Evolutionary conservation across 2,797 vertebrate species (phyloP).

Genomic region (Limnodromus scolopaceus): DNA sequence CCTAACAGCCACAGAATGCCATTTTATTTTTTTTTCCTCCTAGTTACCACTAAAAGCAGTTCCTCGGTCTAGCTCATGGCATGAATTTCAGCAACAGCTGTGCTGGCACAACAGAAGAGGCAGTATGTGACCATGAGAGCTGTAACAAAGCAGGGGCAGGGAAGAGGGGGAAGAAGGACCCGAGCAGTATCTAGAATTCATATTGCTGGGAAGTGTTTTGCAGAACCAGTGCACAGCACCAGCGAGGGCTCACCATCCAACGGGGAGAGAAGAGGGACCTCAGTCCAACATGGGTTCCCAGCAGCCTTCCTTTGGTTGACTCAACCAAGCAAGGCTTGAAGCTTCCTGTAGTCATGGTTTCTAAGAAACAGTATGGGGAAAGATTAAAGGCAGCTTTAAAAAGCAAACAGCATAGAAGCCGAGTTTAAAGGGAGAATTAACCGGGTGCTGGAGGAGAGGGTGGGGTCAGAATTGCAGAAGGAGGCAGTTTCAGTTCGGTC

Average conservation of each 20-base stretch:
- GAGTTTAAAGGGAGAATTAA: conserved; percentile 19
- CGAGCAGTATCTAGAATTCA: neutral
- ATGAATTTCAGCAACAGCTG: neutral
- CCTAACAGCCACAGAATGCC: neutral
- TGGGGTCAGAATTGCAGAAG: conserved; percentile 11
- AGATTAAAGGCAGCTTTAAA: conserved; percentile 1
- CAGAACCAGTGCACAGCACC: neutral
- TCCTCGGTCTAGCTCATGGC: neutral
- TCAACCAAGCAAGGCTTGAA: neutral
- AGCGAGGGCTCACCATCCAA: accelerated
- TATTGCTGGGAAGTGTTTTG: neutral
- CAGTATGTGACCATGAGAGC: neutral
- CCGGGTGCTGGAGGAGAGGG: conserved; percentile 37
- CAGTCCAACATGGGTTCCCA: neutral
- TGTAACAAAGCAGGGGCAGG: neutral
- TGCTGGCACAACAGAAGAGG: conserved; percentile 7
- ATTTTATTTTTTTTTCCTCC: neutral
- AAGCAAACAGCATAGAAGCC: neutral
- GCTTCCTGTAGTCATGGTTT: neutral
- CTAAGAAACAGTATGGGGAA: neutral
- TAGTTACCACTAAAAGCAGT: neutral
- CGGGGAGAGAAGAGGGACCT: neutral
- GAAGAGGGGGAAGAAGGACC: neutral
- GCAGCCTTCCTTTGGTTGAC: neutral
- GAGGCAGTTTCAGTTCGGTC: neutral